Conservation (phyloP, 2,113 vertebrate genomes). For the Setophaga coronata region DNA sequence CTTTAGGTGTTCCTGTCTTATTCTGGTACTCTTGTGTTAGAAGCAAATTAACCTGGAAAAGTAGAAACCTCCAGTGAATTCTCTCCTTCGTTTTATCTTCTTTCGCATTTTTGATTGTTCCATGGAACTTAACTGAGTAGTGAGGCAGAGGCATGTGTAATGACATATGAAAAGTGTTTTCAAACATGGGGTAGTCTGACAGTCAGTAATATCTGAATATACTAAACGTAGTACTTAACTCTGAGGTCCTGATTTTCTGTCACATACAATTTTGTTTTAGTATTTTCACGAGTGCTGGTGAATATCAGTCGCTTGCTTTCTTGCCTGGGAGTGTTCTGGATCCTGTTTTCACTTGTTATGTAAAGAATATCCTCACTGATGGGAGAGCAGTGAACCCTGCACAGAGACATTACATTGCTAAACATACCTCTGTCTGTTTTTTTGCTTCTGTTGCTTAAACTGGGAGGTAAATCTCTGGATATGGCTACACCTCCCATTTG, state of each 20-base stretch:
- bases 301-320: not conserved
- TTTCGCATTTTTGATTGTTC: not conserved
- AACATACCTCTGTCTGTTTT: not conserved
- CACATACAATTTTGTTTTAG: not conserved
- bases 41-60: not conserved
- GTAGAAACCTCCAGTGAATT: not conserved
- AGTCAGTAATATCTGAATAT: not conserved
- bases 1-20: not conserved
- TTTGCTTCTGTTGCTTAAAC: not conserved
- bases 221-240: not conserved
- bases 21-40: not conserved
- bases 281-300: rapidly evolving
- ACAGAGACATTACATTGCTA: not conserved
- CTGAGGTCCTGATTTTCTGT: not conserved
- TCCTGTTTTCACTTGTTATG: not conserved
- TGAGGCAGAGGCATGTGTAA: not conserved
- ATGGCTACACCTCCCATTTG: not conserved
- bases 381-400: not conserved
- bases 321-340: not conserved
- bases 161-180: not conserved
- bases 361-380: not conserved
- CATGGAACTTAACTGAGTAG: not conserved
- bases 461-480: not conserved
- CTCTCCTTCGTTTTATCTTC: not conserved
- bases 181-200: not conserved